phyloP scores from a whole-genome alignment of 2,888 invertebrate genomes.

The Pyrrhia umbra region DNA sequence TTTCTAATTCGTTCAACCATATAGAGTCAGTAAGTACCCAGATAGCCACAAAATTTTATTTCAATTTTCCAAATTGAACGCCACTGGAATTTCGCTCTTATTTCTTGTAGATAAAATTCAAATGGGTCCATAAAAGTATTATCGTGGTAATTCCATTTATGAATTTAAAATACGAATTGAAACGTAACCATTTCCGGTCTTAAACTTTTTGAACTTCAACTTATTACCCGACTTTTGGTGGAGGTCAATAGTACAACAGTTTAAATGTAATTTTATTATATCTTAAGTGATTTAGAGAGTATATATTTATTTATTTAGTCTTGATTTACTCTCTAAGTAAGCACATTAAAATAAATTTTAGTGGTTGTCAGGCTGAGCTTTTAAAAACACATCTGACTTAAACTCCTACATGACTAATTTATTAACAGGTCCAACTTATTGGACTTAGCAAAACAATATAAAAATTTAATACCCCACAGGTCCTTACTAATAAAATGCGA shows the following conservation, averaged over 20 bases:
- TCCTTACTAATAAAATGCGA: too few species aligned
- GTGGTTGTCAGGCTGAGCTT: too few species aligned
- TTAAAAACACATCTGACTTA: too few species aligned
- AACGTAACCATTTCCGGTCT: slow-evolving; percentile 55
- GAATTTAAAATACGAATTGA: slow-evolving; percentile 49
- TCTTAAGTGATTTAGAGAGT: too few species aligned
- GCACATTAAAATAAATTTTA: too few species aligned
- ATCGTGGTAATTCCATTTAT: slow-evolving; percentile 54
- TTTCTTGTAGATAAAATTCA: slow-evolving; percentile 41
- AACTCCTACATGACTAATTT: too few species aligned
- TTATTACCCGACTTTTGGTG: not conserved
- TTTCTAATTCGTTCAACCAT: slow-evolving; percentile 43
- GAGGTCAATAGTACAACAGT: not conserved
- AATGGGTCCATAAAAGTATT: slow-evolving; percentile 48
- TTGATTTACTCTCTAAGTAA: too few species aligned
- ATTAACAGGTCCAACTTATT: too few species aligned
- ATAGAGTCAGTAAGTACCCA: slow-evolving; percentile 55
- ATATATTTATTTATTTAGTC: not conserved
- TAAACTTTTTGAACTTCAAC: slow-evolving; percentile 27
- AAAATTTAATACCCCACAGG: too few species aligned
- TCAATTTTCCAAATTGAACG: slow-evolving; percentile 52
- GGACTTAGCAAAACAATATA: too few species aligned
- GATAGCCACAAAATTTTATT: slow-evolving; percentile 54
- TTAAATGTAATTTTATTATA: not conserved
- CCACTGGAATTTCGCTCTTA: slow-evolving; percentile 44